phyloP scores from a whole-genome alignment of 2,797 vertebrate species.

The Sternotherus odoratus region DNA sequence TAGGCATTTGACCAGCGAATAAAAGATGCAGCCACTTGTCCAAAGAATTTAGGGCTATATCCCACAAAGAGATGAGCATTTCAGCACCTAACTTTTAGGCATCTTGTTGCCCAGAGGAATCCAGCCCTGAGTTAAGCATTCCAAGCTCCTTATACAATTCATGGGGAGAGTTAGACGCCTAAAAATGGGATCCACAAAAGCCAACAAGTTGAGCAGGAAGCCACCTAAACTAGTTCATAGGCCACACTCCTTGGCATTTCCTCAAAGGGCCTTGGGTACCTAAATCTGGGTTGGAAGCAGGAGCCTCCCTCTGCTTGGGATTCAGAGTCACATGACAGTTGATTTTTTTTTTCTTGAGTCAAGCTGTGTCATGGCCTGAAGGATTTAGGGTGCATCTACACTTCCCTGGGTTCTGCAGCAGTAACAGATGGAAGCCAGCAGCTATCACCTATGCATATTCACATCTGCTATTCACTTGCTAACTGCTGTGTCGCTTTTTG shows the following conservation, averaged over 20 bases:
- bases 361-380: not conserved
- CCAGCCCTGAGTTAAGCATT: not conserved
- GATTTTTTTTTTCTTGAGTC: not conserved
- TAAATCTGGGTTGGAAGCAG: not conserved
- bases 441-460: fast-evolving
- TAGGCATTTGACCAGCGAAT: conserved; percentile 40
- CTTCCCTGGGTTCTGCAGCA: not conserved
- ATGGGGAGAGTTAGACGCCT: not conserved
- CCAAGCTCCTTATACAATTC: not conserved
- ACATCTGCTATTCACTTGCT: not conserved
- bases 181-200: not conserved
- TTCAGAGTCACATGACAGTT: fast-evolving
- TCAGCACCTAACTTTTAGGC: not conserved
- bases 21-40: conserved; percentile 36
- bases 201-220: not conserved
- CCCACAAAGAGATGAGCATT: not conserved
- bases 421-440: not conserved
- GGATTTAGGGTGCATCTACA: fast-evolving
- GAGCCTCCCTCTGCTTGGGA: not conserved
- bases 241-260: not conserved
- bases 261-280: not conserved
- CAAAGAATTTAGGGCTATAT: not conserved
- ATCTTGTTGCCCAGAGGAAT: not conserved
- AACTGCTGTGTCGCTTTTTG: not conserved
- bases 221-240: not conserved